A percentile compares a stretch with the other conserved stretches of the same genome.
These are phyloP conservation scores for Leptarthrus brevirostris DNA, from an alignment of 2,888 invertebrate genomes.

Conservation along the genomic window DNA sequence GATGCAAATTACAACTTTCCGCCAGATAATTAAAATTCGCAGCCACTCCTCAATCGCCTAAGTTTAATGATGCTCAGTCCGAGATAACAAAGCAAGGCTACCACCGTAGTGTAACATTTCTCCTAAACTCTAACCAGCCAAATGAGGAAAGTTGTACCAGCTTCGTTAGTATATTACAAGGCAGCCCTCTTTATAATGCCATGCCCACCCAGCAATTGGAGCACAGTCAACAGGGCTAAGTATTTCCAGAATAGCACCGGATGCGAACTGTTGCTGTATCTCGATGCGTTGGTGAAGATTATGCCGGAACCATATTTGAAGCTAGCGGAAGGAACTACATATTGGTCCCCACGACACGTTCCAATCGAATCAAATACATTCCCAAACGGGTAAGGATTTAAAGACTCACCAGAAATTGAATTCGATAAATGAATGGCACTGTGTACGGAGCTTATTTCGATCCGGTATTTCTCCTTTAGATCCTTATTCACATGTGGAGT, in stretches of 20 bases:
- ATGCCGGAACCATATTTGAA: constrained; percentile 22
- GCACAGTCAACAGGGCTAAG: constrained; percentile 1
- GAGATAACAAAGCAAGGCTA: background rate
- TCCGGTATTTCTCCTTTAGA: background rate
- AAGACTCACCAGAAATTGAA: constrained; percentile 43
- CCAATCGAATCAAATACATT: constrained; percentile 34
- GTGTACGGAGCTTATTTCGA: constrained; percentile 3
- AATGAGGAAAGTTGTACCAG: constrained; percentile 15
- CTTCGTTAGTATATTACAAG: background rate
- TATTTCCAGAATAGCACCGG: constrained; percentile 8
- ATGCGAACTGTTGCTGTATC: background rate
- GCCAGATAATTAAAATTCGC: constrained; percentile 36
- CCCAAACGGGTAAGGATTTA: background rate
- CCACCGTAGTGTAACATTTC: background rate
- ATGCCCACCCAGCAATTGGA: background rate
- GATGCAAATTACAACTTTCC: constrained; percentile 33
- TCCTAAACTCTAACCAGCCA: background rate
- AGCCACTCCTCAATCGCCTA: constrained; percentile 4
- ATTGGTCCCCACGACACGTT: constrained; percentile 21
- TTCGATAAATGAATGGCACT: constrained; percentile 41
- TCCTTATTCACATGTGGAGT: constrained; percentile 22
- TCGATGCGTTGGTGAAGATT: constrained; percentile 27
- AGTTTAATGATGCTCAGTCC: background rate
- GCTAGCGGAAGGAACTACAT: constrained; percentile 18
- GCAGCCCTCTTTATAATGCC: background rate